Evolutionary conservation across 2,888 invertebrate species (phyloP), one percentile per base, ranked within the genome.

Genomic region (Mimas tiliae): DNA sequence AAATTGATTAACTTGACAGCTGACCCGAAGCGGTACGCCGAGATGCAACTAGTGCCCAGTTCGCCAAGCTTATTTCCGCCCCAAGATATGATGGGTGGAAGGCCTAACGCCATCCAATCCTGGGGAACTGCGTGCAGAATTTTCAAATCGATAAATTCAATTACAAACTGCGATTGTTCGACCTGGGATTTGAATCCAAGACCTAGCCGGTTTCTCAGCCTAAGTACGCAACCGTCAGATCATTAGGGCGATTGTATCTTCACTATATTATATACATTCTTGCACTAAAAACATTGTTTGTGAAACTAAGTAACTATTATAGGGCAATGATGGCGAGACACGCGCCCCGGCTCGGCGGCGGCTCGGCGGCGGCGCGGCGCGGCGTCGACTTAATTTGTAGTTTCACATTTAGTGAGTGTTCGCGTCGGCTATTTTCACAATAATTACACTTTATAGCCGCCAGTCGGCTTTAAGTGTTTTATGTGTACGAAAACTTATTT

Each of bases 311-410:
- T 71, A 70, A 71, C 78, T 76, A 76, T 80, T 77, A 77, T 69
- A 69, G 63, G 70, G 70, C 70, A 68, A 73, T 72, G 69, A 75
- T 75, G 72, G 72, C 74, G 68, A 66, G 68, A 62, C 64, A 38
- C 67, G 63, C 58, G 68, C 64, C 65, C 55, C 62, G 70, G 67
- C n/a, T n/a, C n/a, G n/a, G n/a, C n/a, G n/a, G n/a, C n/a, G n/a
- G n/a, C n/a, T n/a, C n/a, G n/a, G n/a, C n/a, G n/a, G 27, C 27
- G 27, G 27, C 27, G 27, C 27, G 27, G 27, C 27, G 27, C 73
- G 71, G 72, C 72, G 72, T 72, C 69, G 72, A 70, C 72, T 75
- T 82, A 82, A 83, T 82, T 80, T 75, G 73, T 75, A 73, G 73
- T 76, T 74, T 73, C 70, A 71, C 68, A 48, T 72, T 73, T 73